Evolutionary conservation across 92 coral and sea anemone species (phyloP).

Genomic region (Phenganax subtilis): DNA sequence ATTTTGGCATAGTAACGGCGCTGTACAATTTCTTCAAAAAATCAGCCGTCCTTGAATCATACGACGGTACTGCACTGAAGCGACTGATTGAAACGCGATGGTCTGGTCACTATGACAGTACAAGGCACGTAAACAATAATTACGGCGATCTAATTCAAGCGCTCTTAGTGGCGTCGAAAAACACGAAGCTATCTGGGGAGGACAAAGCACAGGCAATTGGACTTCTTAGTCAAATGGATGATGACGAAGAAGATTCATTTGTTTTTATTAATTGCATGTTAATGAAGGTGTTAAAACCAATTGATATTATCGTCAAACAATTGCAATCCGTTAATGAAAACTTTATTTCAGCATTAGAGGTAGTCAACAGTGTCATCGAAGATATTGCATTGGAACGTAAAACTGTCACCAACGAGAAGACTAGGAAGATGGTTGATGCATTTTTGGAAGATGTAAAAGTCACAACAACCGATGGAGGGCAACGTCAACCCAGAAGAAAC

Average conservation of each 20-base stretch:
- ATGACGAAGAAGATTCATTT: constrained; percentile 17
- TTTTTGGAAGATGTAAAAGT: constrained; percentile 16
- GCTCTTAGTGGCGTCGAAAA: constrained; percentile 13
- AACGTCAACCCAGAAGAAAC: constrained; percentile 16
- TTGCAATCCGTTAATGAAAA: constrained; percentile 22
- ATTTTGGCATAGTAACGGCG: constrained; percentile 23
- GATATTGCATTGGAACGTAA: constrained; percentile 19
- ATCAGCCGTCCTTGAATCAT: constrained; percentile 29
- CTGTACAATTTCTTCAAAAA: constrained; percentile 30
- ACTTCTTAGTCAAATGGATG: constrained; percentile 12
- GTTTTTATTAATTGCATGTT: constrained; percentile 17
- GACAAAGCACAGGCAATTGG: constrained; percentile 25
- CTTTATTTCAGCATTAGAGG: constrained; percentile 13
- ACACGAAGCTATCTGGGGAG: not conserved
- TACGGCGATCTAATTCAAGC: constrained; percentile 25
- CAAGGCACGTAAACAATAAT: constrained; percentile 21
- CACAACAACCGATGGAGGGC: constrained; percentile 12
- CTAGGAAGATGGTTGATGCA: constrained; percentile 28
- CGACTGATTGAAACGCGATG: constrained; percentile 13
- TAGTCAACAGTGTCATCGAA: constrained; percentile 14
- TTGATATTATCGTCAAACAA: constrained; percentile 21
- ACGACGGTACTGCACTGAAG: constrained; percentile 13
- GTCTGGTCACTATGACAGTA: constrained; percentile 20
- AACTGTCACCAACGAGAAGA: constrained; percentile 15
- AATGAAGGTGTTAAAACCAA: constrained; percentile 25